Percentiles rank a stretch among this genome's conserved stretches.
phyloP scores from a whole-genome alignment of 35 echinoderm and acorn worm genomes.

The Lytechinus pictus region DNA sequence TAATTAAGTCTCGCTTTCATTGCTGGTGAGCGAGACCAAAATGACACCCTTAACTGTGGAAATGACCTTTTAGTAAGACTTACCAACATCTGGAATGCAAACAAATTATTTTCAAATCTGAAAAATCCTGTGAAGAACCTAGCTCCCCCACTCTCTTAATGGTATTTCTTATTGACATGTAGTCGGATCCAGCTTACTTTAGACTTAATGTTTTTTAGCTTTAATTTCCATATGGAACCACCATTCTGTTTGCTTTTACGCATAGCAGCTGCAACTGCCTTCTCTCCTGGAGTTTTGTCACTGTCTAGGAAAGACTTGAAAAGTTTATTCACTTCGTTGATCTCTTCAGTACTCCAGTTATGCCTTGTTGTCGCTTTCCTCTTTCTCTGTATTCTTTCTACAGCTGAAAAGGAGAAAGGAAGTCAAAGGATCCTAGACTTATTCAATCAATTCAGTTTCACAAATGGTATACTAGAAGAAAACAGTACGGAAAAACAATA shows the following conservation, averaged over 20 bases:
- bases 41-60: no score
- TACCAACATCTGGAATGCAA: no score
- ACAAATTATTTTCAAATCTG: no score
- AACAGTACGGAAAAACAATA: no score
- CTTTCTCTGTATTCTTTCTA: not conserved
- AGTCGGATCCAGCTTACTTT: constrained; percentile 54
- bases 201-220: constrained; percentile 44
- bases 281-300: constrained; percentile 54
- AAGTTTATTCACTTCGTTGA: constrained; percentile 15
- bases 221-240: constrained; percentile 45
- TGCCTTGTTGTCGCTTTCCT: constrained; percentile 15
- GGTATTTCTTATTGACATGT: not conserved
- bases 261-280: constrained; percentile 32
- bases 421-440: no score
- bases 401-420: constrained; percentile 30
- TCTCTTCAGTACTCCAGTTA: constrained; percentile 37
- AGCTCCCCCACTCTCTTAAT: no score
- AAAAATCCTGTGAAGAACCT: no score
- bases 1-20: no score
- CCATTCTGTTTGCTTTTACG: constrained; percentile 36
- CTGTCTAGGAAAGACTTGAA: constrained; percentile 23
- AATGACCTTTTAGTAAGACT: no score
- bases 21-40: no score
- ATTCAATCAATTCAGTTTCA: no score
- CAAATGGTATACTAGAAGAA: no score